Percentiles rank a stretch among this genome's conserved stretches.
Evolutionary conservation across 2,113 vertebrate genomes (phyloP).

Genomic region (Dipodomys stephensi): DNA sequence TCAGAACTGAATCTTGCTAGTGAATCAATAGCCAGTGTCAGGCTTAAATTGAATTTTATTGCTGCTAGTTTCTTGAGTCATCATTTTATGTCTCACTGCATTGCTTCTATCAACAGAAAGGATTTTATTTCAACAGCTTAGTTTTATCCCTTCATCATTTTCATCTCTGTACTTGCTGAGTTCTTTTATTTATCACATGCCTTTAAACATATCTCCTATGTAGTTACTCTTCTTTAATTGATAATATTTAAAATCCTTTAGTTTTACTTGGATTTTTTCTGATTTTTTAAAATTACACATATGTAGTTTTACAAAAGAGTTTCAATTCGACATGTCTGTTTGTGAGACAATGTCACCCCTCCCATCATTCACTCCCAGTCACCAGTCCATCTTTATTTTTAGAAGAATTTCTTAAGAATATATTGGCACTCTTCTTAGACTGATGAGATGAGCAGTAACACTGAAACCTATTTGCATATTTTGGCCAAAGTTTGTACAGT

Average conservation of each 20-base stretch:
- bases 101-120: constrained; percentile 51
- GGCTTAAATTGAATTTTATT: constrained; percentile 29
- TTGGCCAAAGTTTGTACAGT: background rate
- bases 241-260: background rate
- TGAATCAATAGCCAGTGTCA: constrained; percentile 49
- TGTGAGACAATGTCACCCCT: too few relatives aligned
- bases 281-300: background rate
- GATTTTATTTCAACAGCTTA: constrained; percentile 3
- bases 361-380: too few relatives aligned
- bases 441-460: too few relatives aligned
- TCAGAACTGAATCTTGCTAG: background rate
- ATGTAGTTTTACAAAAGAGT: too few relatives aligned
- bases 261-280: background rate
- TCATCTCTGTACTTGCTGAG: background rate
- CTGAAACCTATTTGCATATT: background rate
- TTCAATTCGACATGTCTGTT: too few relatives aligned
- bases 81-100: constrained; percentile 22
- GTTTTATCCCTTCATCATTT: background rate
- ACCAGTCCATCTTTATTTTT: too few relatives aligned
- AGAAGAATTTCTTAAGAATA: too few relatives aligned
- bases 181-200: background rate
- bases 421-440: background rate
- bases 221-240: constrained; percentile 5
- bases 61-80: constrained; percentile 26
- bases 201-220: background rate